Base-by-base conservation (phyloP, 2,797 vertebrate genomes). In the Xenopus petersii region DNA sequence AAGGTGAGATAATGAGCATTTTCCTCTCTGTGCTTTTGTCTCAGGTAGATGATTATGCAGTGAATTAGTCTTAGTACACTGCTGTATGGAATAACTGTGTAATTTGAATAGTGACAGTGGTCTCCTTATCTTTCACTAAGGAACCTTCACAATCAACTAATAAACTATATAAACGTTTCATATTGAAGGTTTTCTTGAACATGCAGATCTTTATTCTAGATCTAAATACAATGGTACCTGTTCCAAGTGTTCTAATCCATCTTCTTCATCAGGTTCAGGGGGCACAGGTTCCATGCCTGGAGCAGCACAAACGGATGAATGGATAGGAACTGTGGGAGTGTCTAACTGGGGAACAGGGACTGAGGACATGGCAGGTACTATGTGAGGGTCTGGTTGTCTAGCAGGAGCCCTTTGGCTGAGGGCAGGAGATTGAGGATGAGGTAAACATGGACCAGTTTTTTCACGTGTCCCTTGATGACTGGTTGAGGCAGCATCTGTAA, bases 221-320 rank as follows among this genome's bases (percentile, higher is more conserved):
- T 54, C 49, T 42, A 42, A 42, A 3, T 42, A 30, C 26, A 9
- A 24, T 60, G 17, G 49, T 82, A 98, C 98, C 93, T 95, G 98
- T 71, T 99, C 97, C 89, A 99, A 93, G 84, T 98, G 95, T 87
- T 98, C 98, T 71, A 99, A 92, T 73, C 98, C 94, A 82, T 99
- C 97, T 74, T 99, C 97, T 74, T 99, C 97, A 86, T 99, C 97
- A 42, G 93, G 86, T 75, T 98, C 95, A 15, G 92, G 66, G 80
- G 89, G 81, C 82, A 90, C 81, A 76, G 67, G 82, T 26, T 87
- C 87, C 87, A 93, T 91, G 15, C 89, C 90, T 60, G 91, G 91
- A 81, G 91, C 91, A 82, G 92, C 83, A 71, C 86, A 73, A 4
- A 88, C 86, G 58, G 93, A 85, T 58, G 90, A 85, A 76, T 93